These are phyloP conservation scores for Dorcus parallelipipedus DNA, from an alignment of 2,888 invertebrate species.

Conservation along the genomic window DNA sequence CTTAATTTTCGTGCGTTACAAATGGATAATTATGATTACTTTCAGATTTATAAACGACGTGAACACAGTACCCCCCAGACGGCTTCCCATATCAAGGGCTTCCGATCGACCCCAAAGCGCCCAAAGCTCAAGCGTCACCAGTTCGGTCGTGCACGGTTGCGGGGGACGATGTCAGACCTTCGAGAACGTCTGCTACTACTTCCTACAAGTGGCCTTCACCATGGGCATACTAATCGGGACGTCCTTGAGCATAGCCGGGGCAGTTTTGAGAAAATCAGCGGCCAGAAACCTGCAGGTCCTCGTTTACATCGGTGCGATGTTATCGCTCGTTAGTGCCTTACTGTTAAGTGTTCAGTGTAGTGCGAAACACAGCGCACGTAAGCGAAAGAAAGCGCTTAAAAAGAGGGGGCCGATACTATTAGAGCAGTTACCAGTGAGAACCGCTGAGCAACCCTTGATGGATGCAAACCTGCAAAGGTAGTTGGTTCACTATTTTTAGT, in stretches of 20 bases:
- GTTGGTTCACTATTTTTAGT: neutral
- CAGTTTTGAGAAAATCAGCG: slow-evolving; percentile 60
- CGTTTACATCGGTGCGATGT: slow-evolving; percentile 63
- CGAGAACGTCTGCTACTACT: slow-evolving; percentile 70
- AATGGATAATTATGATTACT: neutral
- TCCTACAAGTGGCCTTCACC: slow-evolving; percentile 65
- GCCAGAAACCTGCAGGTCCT: slow-evolving; percentile 64
- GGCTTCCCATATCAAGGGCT: slow-evolving; percentile 19
- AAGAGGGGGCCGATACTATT: slow-evolving; percentile 39
- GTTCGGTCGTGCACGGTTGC: slow-evolving; percentile 62
- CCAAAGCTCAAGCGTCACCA: slow-evolving; percentile 44
- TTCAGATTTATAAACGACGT: slow-evolving; percentile 9
- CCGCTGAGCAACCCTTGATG: slow-evolving; percentile 28
- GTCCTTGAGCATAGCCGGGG: slow-evolving; percentile 63
- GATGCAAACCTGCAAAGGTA: slow-evolving; percentile 5
- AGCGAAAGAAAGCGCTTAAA: slow-evolving; percentile 36
- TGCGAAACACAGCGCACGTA: slow-evolving; percentile 45
- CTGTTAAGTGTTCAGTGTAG: slow-evolving; percentile 63
- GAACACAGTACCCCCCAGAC: slow-evolving; percentile 11
- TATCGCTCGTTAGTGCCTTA: slow-evolving; percentile 61
- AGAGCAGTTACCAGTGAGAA: slow-evolving; percentile 33
- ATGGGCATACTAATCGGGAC: slow-evolving; percentile 65
- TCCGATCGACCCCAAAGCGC: slow-evolving; percentile 44
- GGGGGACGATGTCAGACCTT: slow-evolving; percentile 68
- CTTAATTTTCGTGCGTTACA: neutral